Percentiles rank a stretch among this genome's conserved stretches.
phyloP scores from a whole-genome alignment of 2,797 vertebrate genomes.

The Lutjanus campechanus region DNA sequence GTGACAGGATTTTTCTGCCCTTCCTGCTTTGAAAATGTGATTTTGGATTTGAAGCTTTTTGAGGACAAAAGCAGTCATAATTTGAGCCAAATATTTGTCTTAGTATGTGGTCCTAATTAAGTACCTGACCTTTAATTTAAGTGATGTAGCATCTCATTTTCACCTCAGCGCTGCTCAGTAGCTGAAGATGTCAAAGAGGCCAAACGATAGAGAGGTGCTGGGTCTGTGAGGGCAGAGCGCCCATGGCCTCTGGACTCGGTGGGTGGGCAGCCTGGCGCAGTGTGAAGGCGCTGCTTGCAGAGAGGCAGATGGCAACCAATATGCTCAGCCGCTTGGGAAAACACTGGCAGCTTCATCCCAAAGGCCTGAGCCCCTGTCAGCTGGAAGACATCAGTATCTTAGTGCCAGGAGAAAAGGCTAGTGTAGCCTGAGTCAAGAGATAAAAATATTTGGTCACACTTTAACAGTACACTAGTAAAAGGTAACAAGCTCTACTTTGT shows the following conservation, averaged over 20 bases:
- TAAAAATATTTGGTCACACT: conserved; percentile 9
- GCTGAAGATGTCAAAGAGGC: conserved; percentile 40
- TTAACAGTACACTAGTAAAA: no score
- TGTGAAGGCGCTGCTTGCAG: conserved; percentile 53
- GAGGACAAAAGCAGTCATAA: background rate
- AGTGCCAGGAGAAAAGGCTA: conserved; percentile 21
- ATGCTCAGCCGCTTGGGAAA: conserved; percentile 68
- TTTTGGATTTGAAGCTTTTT: conserved; percentile 35
- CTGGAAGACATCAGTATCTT: conserved; percentile 59
- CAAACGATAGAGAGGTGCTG: conserved; percentile 38
- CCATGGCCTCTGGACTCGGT: conserved; percentile 55
- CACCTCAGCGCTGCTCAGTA: background rate
- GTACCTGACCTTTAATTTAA: background rate
- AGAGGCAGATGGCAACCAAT: conserved; percentile 80
- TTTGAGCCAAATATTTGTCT: background rate
- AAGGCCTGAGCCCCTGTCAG: conserved; percentile 57
- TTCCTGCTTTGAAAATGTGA: conserved; percentile 25
- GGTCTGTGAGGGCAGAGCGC: conserved; percentile 49
- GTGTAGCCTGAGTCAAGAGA: background rate
- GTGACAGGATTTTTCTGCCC: conserved; percentile 52
- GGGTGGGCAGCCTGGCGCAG: conserved; percentile 60
- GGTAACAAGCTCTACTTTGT: no score
- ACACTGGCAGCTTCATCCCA: conserved; percentile 66
- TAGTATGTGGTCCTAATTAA: background rate
- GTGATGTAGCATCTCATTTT: no score